Conservation (phyloP, 2,113 vertebrate genomes). For the Prolemur simus region DNA sequence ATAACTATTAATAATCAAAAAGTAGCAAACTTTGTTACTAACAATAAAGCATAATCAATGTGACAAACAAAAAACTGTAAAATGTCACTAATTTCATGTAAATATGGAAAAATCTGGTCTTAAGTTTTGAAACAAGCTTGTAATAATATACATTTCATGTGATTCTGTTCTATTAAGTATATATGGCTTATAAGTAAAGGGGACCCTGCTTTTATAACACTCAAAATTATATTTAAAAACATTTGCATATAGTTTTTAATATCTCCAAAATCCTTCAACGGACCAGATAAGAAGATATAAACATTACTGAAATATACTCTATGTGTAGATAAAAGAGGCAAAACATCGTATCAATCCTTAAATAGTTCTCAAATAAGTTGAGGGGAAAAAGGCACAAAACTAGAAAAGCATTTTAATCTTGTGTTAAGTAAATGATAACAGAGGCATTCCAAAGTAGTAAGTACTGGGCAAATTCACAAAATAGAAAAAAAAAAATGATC, state of each 20-base stretch:
- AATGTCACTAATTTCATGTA: conserved; percentile 1
- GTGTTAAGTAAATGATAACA: not conserved
- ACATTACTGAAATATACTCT: not conserved
- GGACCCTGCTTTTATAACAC: not conserved
- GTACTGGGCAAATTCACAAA: conserved; percentile 14
- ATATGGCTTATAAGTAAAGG: not conserved
- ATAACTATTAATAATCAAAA: not conserved
- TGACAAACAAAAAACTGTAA: conserved; percentile 52
- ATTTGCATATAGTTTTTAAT: conserved; percentile 3
- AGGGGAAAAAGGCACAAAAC: not conserved
- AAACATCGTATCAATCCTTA: not conserved
- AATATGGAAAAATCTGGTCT: conserved; percentile 9
- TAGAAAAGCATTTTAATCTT: not conserved
- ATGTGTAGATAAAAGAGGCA: not conserved
- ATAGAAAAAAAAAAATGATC: not conserved
- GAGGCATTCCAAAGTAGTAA: not conserved
- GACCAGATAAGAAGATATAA: not conserved
- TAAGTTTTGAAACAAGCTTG: conserved; percentile 37
- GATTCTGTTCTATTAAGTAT: conserved; percentile 12
- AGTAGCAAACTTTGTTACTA: not conserved
- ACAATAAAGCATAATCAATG: conserved; percentile 43
- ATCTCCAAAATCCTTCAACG: not conserved
- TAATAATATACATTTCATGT: not conserved
- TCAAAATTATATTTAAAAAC: conserved; percentile 45
- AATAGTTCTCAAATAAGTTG: conserved; percentile 5